phyloP scores from a whole-genome alignment of 2,113 vertebrate genomes.

The Sylvietta virens region DNA sequence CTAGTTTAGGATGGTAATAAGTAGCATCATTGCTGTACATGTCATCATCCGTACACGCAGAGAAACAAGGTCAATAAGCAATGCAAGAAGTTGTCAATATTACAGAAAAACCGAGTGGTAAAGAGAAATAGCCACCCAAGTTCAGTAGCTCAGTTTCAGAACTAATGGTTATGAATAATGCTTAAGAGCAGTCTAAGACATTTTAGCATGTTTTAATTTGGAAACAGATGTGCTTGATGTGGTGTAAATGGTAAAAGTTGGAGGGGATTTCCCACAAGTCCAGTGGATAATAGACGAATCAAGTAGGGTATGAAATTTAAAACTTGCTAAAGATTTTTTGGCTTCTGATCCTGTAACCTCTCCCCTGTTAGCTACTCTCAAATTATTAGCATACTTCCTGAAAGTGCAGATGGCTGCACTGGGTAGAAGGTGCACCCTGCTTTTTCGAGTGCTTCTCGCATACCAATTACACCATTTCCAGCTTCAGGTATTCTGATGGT shows the following conservation, averaged over 20 bases:
- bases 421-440: neutral
- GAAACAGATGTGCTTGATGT: neutral
- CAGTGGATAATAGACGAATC: neutral
- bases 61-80: neutral
- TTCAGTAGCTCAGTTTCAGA: neutral
- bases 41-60: accelerated
- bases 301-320: neutral
- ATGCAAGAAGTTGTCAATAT: neutral
- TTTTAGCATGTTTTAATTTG: neutral
- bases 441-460: neutral
- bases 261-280: neutral
- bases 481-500: neutral
- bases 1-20: neutral
- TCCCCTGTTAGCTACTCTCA: neutral
- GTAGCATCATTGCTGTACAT: neutral
- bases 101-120: neutral
- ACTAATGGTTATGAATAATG: neutral
- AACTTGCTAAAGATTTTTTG: neutral
- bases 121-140: neutral
- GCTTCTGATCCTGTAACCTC: neutral
- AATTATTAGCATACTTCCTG: neutral
- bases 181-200: neutral
- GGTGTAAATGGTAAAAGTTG: neutral
- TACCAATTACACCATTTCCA: neutral
- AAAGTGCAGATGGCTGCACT: neutral